A percentile compares a stretch with the other conserved stretches of the same genome.
Conservation (phyloP, 2,797 vertebrate species). For the Loris lydekkerianus region DNA sequence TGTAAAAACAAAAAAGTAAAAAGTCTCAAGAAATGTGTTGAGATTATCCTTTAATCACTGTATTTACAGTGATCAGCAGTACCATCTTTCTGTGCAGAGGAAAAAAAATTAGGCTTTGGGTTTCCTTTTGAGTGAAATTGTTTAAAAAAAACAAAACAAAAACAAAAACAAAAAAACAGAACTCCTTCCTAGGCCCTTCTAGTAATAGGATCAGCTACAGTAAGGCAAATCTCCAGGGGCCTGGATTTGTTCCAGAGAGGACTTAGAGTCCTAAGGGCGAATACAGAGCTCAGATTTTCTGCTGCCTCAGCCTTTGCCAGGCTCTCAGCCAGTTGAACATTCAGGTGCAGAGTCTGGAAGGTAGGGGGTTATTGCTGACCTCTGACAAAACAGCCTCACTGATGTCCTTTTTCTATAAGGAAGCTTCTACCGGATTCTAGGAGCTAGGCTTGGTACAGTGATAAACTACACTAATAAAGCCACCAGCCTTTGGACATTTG, state of each 20-base stretch:
- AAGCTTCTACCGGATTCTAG: background rate
- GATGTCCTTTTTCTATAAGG: background rate
- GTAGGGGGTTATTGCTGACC: background rate
- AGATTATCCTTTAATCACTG: slow-evolving; percentile 37
- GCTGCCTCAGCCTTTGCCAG: background rate
- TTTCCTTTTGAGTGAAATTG: background rate
- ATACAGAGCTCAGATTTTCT: background rate
- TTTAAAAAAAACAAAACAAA: background rate
- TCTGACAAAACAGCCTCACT: background rate
- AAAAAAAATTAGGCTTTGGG: background rate
- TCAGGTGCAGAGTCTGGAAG: background rate
- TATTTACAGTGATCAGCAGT: background rate
- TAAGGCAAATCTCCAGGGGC: background rate
- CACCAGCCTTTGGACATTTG: background rate
- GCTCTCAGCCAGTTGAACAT: background rate
- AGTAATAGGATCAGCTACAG: background rate
- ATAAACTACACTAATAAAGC: background rate
- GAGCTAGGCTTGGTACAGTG: background rate
- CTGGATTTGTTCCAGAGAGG: background rate
- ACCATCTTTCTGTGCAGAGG: background rate
- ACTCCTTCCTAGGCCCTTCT: background rate
- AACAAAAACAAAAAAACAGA: background rate
- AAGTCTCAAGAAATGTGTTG: background rate
- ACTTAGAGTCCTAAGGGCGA: background rate
- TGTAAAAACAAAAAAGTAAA: slow-evolving; percentile 1